These are phyloP conservation scores for Channa striata DNA, from an alignment of 2,797 vertebrate species.

Conservation along the genomic window DNA sequence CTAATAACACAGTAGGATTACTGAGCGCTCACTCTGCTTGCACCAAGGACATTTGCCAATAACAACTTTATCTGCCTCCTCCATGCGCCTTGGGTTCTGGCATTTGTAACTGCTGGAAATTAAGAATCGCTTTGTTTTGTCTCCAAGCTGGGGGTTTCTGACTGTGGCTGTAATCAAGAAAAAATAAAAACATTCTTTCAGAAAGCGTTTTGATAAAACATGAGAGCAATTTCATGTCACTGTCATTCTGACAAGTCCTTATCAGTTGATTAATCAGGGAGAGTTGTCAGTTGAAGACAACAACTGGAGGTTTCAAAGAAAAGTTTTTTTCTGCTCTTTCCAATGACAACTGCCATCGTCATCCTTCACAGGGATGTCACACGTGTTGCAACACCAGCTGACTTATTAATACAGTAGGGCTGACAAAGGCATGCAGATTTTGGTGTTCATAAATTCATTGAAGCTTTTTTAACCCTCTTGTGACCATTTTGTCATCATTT, in stretches of 20 bases:
- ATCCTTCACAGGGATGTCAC: conserved; percentile 23
- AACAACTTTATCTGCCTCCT: conserved; percentile 95
- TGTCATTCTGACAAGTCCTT: conserved; percentile 58
- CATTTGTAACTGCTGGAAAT: conserved; percentile 89
- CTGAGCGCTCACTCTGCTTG: conserved; percentile 85
- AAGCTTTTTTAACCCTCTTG: conserved; percentile 20
- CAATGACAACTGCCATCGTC: not conserved
- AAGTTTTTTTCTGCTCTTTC: conserved; percentile 41
- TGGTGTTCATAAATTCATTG: conserved; percentile 44
- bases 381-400: conserved; percentile 19
- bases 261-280: conserved; percentile 73
- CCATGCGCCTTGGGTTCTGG: conserved; percentile 88
- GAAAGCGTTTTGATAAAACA: conserved; percentile 67
- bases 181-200: conserved; percentile 59
- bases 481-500: conserved; percentile 9
- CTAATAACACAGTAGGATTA: conserved; percentile 93
- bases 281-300: conserved; percentile 48
- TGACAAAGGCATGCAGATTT: conserved; percentile 27
- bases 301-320: conserved; percentile 31
- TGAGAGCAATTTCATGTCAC: conserved; percentile 57
- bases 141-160: conserved; percentile 85
- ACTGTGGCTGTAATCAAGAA: conserved; percentile 73
- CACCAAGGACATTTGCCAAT: conserved; percentile 92
- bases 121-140: conserved; percentile 90
- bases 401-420: conserved; percentile 13